These are phyloP conservation scores for Hormiphora californensis DNA, from an alignment of 37 sponge, comb jelly and placozoan genomes.

Conservation along the genomic window DNA sequence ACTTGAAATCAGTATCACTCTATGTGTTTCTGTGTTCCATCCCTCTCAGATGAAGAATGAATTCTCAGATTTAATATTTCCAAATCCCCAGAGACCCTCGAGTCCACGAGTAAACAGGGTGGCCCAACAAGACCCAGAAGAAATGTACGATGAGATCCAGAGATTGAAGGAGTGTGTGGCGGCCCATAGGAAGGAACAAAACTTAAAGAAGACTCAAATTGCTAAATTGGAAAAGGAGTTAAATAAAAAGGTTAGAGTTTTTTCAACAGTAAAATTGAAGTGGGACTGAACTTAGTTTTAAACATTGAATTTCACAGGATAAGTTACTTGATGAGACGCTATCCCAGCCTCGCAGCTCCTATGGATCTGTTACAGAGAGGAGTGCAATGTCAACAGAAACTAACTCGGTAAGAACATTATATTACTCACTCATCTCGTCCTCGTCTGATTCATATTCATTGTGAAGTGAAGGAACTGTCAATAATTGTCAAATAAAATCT, in stretches of 20 bases:
- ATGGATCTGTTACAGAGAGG: neutral
- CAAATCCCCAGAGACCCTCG: no score
- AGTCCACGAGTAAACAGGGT: neutral
- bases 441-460: no score
- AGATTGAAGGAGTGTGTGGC: neutral
- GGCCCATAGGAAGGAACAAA: neutral
- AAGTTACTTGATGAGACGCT: neutral
- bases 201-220: neutral
- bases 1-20: no score
- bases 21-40: no score
- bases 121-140: neutral
- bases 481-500: no score
- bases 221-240: conserved; percentile 4
- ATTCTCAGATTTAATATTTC: no score
- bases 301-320: no score
- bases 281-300: no score
- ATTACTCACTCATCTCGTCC: no score
- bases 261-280: no score
- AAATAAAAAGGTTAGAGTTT: neutral
- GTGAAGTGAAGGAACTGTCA: no score
- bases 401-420: neutral
- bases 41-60: no score
- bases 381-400: neutral
- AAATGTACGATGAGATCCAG: conserved; percentile 45
- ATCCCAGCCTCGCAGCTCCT: neutral